phyloP scores from a whole-genome alignment of 2,113 vertebrate species.

The Azemiops feae region DNA sequence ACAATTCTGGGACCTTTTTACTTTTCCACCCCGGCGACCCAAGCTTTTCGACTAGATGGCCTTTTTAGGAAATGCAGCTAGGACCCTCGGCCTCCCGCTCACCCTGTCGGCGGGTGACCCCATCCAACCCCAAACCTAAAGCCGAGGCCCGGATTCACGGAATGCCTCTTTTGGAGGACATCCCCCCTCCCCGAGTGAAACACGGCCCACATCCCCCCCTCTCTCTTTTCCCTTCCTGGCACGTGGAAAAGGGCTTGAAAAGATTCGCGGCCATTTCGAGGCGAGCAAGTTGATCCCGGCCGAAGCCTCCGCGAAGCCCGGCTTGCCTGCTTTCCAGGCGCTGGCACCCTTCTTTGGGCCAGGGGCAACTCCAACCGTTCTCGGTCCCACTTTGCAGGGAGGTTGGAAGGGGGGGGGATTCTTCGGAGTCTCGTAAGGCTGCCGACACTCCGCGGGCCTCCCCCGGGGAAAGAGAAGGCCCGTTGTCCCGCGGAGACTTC shows the following conservation, averaged over 20 bases:
- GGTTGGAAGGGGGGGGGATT: background rate
- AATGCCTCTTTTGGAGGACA: background rate
- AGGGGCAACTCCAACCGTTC: background rate
- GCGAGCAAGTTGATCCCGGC: background rate
- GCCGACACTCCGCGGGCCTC: background rate
- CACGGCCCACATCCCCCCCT: too few relatives aligned
- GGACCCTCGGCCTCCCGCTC: background rate
- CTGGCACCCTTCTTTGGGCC: background rate
- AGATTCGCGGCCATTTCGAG: background rate
- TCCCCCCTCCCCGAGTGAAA: background rate
- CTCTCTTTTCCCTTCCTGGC: background rate
- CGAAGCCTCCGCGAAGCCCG: background rate
- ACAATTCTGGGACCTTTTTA: slow-evolving; percentile 17
- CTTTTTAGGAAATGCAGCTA: slow-evolving; percentile 42
- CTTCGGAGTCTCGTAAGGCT: background rate
- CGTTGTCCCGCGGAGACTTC: background rate
- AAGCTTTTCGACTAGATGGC: slow-evolving; percentile 22
- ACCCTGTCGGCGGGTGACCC: background rate
- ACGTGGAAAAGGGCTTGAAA: background rate
- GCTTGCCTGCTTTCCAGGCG: background rate
- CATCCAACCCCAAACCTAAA: slow-evolving; percentile 24
- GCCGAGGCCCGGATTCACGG: background rate
- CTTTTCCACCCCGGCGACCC: background rate
- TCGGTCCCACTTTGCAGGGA: background rate
- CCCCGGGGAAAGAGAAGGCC: background rate